Percentiles rank a stretch among this genome's conserved stretches.
Evolutionary conservation across 2,888 invertebrate species (phyloP).

Genomic region (Morinoia aosen): DNA sequence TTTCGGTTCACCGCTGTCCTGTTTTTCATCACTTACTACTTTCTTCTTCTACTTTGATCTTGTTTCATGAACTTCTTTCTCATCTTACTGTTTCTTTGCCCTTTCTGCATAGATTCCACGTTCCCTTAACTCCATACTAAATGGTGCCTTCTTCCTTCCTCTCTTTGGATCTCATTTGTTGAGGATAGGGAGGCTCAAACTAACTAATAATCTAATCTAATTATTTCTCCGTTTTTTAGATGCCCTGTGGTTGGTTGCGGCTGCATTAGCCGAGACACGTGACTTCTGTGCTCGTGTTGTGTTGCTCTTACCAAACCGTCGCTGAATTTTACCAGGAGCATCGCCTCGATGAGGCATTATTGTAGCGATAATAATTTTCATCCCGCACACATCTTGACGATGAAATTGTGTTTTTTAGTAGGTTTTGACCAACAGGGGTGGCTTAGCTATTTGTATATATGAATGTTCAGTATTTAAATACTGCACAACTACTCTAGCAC

Average conservation of each 20-base stretch:
- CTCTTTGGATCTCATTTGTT: no score
- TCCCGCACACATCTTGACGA: background rate
- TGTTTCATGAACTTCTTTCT: no score
- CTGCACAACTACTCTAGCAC: background rate
- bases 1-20: no score
- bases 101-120: no score
- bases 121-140: no score
- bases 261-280: background rate
- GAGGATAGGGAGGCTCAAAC: no score
- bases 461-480: background rate
- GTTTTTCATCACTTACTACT: no score
- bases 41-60: no score
- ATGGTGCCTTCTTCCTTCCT: no score
- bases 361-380: background rate
- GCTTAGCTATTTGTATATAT: background rate
- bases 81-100: no score
- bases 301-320: background rate
- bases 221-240: background rate
- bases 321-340: background rate
- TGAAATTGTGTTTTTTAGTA: background rate
- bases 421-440: background rate
- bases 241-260: background rate
- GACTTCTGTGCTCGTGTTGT: background rate
- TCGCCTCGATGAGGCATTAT: background rate
- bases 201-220: no score